phyloP scores from a whole-genome alignment of 2,888 invertebrate species.

The Hemistola chrysoprasaria region DNA sequence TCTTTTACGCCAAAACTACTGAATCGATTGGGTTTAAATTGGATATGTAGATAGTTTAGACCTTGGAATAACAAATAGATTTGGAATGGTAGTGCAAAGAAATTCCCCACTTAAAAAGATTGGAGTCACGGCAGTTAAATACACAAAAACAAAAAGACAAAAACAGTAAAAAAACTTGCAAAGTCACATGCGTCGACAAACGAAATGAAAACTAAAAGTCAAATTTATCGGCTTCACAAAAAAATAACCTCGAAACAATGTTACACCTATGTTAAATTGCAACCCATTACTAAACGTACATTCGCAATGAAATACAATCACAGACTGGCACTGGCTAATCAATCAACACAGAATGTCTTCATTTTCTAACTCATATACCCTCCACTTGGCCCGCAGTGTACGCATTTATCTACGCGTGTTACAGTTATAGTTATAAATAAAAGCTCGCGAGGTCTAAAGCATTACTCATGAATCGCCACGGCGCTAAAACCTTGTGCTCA shows the following conservation, averaged over 20 bases:
- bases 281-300: slow-evolving; percentile 7
- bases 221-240: not conserved
- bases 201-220: not conserved
- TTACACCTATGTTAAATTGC: slow-evolving; percentile 6
- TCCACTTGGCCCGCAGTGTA: slow-evolving; percentile 40
- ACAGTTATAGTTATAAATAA: slow-evolving; percentile 72
- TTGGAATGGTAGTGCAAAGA: too few species aligned
- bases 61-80: too few species aligned
- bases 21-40: too few species aligned
- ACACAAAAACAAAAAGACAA: too few species aligned
- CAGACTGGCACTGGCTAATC: slow-evolving; percentile 15
- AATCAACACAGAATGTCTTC: slow-evolving; percentile 41
- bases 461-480: slow-evolving; percentile 59
- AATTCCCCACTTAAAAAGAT: too few species aligned
- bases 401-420: slow-evolving; percentile 63
- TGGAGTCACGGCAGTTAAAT: too few species aligned
- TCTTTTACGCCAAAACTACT: too few species aligned
- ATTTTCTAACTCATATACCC: slow-evolving; percentile 38
- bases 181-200: too few species aligned
- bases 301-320: slow-evolving; percentile 11
- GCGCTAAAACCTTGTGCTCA: slow-evolving; percentile 21
- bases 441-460: slow-evolving; percentile 45
- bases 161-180: too few species aligned
- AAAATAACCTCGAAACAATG: not conserved
- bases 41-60: too few species aligned